phyloP scores from a whole-genome alignment of 2,797 vertebrate species.

The Avahi laniger region DNA sequence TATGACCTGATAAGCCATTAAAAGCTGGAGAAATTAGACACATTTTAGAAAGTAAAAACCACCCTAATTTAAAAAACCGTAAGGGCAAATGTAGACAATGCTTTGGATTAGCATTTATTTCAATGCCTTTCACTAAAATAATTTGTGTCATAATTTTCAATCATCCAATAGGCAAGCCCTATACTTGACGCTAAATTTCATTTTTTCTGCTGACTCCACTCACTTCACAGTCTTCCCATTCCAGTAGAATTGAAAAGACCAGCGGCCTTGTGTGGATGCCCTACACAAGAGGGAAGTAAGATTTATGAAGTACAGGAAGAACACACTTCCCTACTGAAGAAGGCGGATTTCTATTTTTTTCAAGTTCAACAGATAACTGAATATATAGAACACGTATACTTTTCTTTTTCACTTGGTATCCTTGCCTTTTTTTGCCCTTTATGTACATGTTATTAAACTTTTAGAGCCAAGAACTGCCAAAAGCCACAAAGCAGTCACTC shows the following conservation, averaged over 20 bases:
- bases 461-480: slow-evolving; percentile 66
- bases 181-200: background rate
- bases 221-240: background rate
- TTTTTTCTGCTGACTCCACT: slow-evolving; percentile 49
- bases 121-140: slow-evolving; percentile 23
- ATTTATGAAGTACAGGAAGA: background rate
- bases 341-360: slow-evolving; percentile 38
- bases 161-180: slow-evolving; percentile 47
- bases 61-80: background rate
- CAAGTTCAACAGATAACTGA: slow-evolving; percentile 42
- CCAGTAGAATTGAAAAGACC: slow-evolving; percentile 43
- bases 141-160: background rate
- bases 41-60: background rate
- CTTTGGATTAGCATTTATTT: slow-evolving; percentile 28
- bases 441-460: slow-evolving; percentile 69
- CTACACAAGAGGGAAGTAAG: slow-evolving; percentile 13
- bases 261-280: slow-evolving; percentile 1
- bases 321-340: background rate
- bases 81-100: slow-evolving; percentile 10
- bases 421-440: slow-evolving; percentile 55
- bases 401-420: slow-evolving; percentile 47
- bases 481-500: slow-evolving; percentile 65
- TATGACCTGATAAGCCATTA: background rate
- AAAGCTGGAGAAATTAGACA: background rate
- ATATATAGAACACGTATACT: background rate